Conservation (phyloP, 2,888 invertebrate genomes). For the Chrysolina haemoptera region DNA sequence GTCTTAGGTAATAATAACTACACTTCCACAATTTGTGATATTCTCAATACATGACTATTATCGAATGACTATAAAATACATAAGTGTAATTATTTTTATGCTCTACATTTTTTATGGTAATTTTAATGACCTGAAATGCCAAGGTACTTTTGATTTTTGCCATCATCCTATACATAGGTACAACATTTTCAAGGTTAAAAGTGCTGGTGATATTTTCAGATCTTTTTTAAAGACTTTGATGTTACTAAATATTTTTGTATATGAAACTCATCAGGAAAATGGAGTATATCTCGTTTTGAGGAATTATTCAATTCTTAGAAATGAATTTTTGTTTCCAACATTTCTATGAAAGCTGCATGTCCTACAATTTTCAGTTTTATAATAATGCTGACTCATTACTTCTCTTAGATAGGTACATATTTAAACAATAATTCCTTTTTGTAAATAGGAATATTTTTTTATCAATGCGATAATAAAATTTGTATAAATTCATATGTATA, state of each 20-base stretch:
- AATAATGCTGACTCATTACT: not conserved
- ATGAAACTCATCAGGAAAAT: too few relatives aligned
- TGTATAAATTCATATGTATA: conserved; percentile 38
- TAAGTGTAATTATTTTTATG: too few relatives aligned
- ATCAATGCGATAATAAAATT: not conserved
- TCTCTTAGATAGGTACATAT: not conserved
- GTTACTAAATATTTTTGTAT: too few relatives aligned
- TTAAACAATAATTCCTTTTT: not conserved
- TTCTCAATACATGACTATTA: not conserved
- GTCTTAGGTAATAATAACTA: not conserved
- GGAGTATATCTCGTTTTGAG: too few relatives aligned
- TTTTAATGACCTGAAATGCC: not conserved
- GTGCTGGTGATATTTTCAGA: too few relatives aligned
- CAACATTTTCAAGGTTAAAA: too few relatives aligned
- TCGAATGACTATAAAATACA: not conserved
- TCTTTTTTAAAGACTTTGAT: too few relatives aligned
- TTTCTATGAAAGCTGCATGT: not conserved
- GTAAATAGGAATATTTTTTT: not conserved
- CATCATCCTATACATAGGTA: not conserved
- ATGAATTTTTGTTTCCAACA: not conserved
- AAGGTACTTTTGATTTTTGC: not conserved
- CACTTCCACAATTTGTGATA: conserved; percentile 8
- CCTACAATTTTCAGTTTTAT: not conserved
- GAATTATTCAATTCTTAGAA: not conserved
- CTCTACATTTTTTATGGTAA: too few relatives aligned